phyloP scores from a whole-genome alignment of 2,113 vertebrate genomes.

The Arenaria interpres region DNA sequence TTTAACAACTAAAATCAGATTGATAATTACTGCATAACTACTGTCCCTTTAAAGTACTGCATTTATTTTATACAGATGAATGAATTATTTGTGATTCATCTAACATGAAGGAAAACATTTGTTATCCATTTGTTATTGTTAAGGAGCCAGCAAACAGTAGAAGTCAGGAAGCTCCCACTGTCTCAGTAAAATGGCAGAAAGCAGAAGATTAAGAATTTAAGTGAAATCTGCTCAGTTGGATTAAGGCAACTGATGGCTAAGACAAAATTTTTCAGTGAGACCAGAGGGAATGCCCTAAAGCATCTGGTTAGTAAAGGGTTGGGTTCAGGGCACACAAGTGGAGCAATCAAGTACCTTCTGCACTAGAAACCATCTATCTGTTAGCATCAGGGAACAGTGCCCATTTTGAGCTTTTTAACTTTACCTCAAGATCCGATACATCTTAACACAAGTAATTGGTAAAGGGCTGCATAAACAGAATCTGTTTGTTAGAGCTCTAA shows the following conservation, averaged over 20 bases:
- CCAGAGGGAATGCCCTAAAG: background rate
- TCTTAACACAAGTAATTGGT: background rate
- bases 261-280: background rate
- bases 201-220: background rate
- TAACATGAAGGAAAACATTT: conserved; percentile 21
- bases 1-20: background rate
- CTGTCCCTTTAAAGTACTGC: background rate
- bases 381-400: background rate
- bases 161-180: conserved; percentile 5
- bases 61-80: background rate
- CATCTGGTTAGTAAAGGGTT: background rate
- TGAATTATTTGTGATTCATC: background rate
- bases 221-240: background rate
- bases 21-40: background rate
- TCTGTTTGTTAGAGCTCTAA: background rate
- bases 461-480: background rate
- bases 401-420: background rate
- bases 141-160: background rate
- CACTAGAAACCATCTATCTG: background rate
- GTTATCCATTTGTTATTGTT: conserved; percentile 25
- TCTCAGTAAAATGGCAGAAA: background rate
- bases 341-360: background rate
- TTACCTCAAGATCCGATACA: background rate
- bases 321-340: background rate
- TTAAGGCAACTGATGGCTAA: background rate